Base-by-base conservation (phyloP, 2,888 invertebrate genomes). In the Acleris sparsana region DNA sequence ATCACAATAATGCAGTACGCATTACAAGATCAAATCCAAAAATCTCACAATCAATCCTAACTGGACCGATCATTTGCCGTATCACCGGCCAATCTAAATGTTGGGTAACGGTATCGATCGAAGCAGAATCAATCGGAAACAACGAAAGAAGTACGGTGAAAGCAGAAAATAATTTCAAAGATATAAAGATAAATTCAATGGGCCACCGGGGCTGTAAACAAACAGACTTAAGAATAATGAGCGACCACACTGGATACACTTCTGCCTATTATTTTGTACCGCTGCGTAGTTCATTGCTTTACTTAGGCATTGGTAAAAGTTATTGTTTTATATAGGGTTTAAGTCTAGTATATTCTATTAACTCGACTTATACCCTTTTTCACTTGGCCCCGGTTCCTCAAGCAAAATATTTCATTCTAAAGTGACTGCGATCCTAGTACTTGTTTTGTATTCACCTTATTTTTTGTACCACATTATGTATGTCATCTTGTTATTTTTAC, bases 21-120 rank as follows among this genome's bases (percentile, higher is more conserved):
- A 69, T 77, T 69, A 76, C 73, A 62, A 77, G 79, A 81, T 84
- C 80, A 78, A 83, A 81, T 79, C 76, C 71, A 72, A 80, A 85
- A 83, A 84, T 80, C 77, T 75, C 75, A 83, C 84, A 86, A 85
- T 81, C 72, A 71, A 71, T 75, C 77, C 75, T 81, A 88, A 87
- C 80, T 85, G 79, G 84, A 83, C 75, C 84, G 78, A 80, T 83
- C 72, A 81, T 83, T 83, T 81, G 80, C 78, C 75, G 78, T 82
- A 82, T 86, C 87, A 82, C 72, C 77, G 71, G 69, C 71, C 75
- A 77, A 86, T 86, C 82, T 82, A 71, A 82, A 81, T 80, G 77
- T 70, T 79, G 71, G 71, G 67, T 86, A 84, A 83, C 84, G 83
- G 85, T 77, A 68, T 55, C 62, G 75, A 75, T 77, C 57, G 46